Percentiles rank a stretch among this genome's conserved stretches.
phyloP scores from a whole-genome alignment of 2,797 vertebrate genomes.

The Gouania willdenowi region DNA sequence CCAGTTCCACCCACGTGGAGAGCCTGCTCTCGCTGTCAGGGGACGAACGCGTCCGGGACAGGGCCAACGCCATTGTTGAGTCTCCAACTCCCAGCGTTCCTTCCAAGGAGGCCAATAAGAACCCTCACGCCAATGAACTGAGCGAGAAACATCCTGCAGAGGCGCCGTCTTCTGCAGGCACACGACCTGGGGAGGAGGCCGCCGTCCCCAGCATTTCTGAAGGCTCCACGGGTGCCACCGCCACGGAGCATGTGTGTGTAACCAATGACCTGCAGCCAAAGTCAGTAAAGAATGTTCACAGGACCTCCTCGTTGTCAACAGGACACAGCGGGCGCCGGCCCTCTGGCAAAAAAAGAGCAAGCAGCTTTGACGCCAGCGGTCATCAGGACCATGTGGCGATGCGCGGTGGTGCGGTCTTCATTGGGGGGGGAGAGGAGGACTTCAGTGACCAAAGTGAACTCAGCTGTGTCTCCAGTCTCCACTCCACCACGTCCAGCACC shows the following conservation, averaged over 20 bases:
- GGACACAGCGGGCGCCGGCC: conserved; percentile 83
- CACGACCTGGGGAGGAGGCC: conserved; percentile 38
- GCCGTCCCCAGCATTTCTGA: conserved; percentile 57
- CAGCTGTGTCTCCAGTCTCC: conserved; percentile 92
- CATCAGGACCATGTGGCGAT: conserved; percentile 88
- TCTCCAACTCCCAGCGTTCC: conserved; percentile 69
- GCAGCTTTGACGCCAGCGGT: conserved; percentile 93
- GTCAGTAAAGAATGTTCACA: conserved; percentile 82
- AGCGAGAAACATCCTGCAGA: conserved; percentile 63
- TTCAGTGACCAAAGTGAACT: conserved; percentile 96
- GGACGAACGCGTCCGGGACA: conserved; percentile 75
- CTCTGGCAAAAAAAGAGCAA: conserved; percentile 91
- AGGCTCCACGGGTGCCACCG: conserved; percentile 36
- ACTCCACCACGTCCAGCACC: conserved; percentile 89
- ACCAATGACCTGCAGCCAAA: conserved; percentile 77
- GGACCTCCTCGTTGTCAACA: conserved; percentile 77
- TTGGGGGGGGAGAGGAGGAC: conserved; percentile 84
- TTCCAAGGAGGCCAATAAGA: conserved; percentile 95
- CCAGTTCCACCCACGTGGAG: conserved; percentile 95
- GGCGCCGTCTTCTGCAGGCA: conserved; percentile 30
- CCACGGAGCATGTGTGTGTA: conserved; percentile 70
- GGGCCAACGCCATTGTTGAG: conserved; percentile 54
- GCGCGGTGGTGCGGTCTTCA: conserved; percentile 84
- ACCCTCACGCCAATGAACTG: conserved; percentile 95
- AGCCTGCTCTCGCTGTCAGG: conserved; percentile 87